Evolutionary conservation across 2,888 invertebrate genomes (phyloP).

Genomic region (Marasmarcha lunaedactyla): DNA sequence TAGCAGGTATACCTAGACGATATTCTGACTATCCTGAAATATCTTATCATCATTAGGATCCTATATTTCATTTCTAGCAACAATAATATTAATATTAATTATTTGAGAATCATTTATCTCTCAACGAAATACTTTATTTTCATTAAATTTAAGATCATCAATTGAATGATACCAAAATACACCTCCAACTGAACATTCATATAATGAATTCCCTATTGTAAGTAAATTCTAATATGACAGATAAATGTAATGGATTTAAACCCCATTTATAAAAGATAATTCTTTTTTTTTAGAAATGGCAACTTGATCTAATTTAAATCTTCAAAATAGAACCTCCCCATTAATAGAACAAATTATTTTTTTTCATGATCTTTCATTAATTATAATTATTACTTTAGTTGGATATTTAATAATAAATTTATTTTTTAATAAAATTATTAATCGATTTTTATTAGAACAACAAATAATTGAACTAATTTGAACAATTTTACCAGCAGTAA

Average conservation of each 20-base stretch:
- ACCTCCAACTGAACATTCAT: conserved; percentile 71
- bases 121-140: conserved; percentile 59
- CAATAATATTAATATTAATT: conserved; percentile 72
- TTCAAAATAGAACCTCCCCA: conserved; percentile 73
- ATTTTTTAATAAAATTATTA: conserved; percentile 68
- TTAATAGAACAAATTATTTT: conserved; percentile 76
- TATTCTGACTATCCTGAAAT: conserved; percentile 82
- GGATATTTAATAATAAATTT: conserved; percentile 66
- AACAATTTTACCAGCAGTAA: conserved; percentile 72
- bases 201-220: conserved; percentile 70
- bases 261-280: conserved; percentile 73
- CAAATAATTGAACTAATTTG: conserved; percentile 75
- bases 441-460: conserved; percentile 68
- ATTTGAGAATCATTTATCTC: conserved; percentile 72
- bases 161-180: conserved; percentile 73
- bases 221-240: conserved; percentile 73
- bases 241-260: conserved; percentile 74
- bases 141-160: conserved; percentile 62
- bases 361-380: conserved; percentile 73
- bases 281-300: conserved; percentile 74
- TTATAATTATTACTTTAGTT: conserved; percentile 72
- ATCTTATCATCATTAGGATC: conserved; percentile 76
- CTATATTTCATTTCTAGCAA: conserved; percentile 69
- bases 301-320: conserved; percentile 67
- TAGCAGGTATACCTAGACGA: conserved; percentile 76